Evolutionary conservation across 2,888 invertebrate genomes (phyloP).

Genomic region (Orthosia incerta): DNA sequence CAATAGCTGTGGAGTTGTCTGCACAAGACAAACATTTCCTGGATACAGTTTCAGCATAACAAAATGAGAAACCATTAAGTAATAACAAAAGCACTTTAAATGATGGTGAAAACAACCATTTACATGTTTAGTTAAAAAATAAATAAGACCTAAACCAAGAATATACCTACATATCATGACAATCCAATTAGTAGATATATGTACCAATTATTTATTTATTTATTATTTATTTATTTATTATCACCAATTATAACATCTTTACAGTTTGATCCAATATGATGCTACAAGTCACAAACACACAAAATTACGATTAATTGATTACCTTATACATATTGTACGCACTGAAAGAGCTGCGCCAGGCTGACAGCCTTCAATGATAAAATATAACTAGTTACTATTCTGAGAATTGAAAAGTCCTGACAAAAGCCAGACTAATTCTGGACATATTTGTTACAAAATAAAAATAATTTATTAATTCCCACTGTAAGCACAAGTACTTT

Average conservation of each 20-base stretch:
- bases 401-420: no score
- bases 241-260: no score
- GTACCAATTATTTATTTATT: no score
- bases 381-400: not conserved
- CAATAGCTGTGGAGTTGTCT: not conserved
- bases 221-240: no score
- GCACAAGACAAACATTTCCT: not conserved
- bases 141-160: not conserved
- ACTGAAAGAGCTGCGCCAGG: not conserved
- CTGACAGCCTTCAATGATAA: not conserved
- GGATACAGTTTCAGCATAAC: not conserved
- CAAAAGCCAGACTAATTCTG: no score
- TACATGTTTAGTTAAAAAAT: not conserved
- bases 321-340: not conserved
- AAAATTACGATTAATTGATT: no score
- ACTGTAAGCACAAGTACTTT: no score
- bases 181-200: conserved; percentile 8
- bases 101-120: no score
- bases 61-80: not conserved
- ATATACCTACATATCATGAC: not conserved
- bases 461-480: no score
- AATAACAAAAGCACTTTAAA: not conserved
- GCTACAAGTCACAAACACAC: no score
- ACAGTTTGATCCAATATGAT: no score
- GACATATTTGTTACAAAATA: no score